phyloP scores from a whole-genome alignment of 1,140 invertebrate genomes.

The Cydia splendana region DNA sequence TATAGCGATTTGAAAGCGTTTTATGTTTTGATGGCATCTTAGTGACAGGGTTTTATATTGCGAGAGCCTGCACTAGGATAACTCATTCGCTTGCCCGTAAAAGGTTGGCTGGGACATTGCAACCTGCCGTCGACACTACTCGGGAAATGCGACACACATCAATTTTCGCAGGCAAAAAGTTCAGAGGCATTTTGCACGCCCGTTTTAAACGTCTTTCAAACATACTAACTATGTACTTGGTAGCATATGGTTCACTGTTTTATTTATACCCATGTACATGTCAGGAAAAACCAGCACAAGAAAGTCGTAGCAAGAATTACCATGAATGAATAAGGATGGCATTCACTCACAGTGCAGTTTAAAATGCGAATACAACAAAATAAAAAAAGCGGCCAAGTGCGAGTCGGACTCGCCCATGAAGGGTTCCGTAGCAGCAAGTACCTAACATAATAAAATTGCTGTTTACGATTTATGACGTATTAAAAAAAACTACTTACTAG shows the following conservation, averaged over 20 bases:
- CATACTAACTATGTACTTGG: background rate
- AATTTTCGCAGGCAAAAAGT: slow-evolving; percentile 47
- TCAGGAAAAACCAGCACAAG: background rate
- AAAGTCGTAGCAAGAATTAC: background rate
- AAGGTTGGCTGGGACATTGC: slow-evolving; percentile 62
- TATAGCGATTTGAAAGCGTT: background rate
- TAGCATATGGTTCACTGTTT: background rate
- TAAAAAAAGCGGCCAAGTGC: too few species aligned
- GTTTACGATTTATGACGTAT: too few species aligned
- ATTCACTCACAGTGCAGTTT: background rate
- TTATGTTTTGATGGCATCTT: background rate
- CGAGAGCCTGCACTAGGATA: slow-evolving; percentile 45
- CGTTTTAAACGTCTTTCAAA: slow-evolving; percentile 5
- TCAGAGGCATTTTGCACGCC: slow-evolving; percentile 35
- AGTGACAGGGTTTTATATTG: slow-evolving; percentile 16
- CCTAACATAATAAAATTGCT: too few species aligned
- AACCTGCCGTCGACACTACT: slow-evolving; percentile 45
- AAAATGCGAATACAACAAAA: slow-evolving; percentile 43
- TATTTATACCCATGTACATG: background rate
- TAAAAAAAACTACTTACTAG: too few species aligned
- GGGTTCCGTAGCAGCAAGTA: too few species aligned
- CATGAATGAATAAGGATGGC: slow-evolving; percentile 18
- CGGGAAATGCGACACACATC: slow-evolving; percentile 54
- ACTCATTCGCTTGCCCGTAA: slow-evolving; percentile 65
- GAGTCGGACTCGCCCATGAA: too few species aligned